phyloP scores from a whole-genome alignment of 2,797 vertebrate genomes.

The Sebastes variabilis region DNA sequence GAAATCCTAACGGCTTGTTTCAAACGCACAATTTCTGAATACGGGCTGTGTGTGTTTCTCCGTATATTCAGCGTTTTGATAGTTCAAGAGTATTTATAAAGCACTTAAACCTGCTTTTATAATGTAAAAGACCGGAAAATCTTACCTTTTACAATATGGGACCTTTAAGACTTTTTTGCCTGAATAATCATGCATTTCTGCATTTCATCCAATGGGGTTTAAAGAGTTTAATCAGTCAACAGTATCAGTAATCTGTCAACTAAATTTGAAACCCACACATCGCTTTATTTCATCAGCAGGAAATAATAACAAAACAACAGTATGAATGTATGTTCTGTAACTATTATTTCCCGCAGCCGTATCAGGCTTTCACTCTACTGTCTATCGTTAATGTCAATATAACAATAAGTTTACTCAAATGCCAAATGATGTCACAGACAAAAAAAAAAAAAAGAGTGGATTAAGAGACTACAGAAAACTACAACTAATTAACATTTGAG shows the following conservation, averaged over 20 bases:
- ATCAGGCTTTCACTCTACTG: not conserved
- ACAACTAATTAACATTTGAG: slow-evolving; percentile 14
- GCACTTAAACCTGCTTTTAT: too few relatives aligned
- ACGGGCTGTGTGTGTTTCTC: too few relatives aligned
- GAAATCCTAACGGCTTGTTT: too few relatives aligned
- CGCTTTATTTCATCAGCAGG: not conserved
- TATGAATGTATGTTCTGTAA: not conserved
- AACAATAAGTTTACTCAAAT: not conserved
- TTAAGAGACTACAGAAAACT: not conserved
- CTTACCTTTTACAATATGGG: too few relatives aligned
- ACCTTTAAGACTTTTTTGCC: not conserved
- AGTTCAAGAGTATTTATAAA: too few relatives aligned
- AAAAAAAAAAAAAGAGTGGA: not conserved
- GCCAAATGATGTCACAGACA: too few relatives aligned
- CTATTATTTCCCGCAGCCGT: not conserved
- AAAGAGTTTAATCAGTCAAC: not conserved
- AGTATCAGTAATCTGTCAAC: not conserved
- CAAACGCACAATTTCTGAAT: too few relatives aligned
- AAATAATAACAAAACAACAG: not conserved
- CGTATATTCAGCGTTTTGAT: too few relatives aligned
- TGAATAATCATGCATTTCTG: not conserved
- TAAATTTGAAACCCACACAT: not conserved
- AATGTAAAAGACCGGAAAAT: too few relatives aligned
- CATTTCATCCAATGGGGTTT: not conserved
- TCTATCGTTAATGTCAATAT: not conserved